A percentile compares a stretch with the other conserved stretches of the same genome.
Conservation (phyloP, 2,797 vertebrate genomes). For the Melanotaenia parkinsoni region DNA sequence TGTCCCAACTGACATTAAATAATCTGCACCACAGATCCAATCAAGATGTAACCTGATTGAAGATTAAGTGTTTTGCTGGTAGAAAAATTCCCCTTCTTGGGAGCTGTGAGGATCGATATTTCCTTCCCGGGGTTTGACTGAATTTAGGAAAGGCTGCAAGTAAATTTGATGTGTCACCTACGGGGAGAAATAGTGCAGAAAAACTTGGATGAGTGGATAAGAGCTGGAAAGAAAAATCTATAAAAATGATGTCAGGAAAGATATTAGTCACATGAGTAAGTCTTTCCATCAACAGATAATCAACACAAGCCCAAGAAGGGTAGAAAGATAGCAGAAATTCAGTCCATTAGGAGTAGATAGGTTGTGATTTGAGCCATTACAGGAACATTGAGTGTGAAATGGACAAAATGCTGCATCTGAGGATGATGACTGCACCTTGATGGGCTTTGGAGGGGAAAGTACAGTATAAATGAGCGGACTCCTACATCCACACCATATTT, state of each 20-base stretch:
- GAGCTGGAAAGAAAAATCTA: slow-evolving; percentile 6
- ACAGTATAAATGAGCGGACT: background rate
- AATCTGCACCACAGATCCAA: slow-evolving; percentile 40
- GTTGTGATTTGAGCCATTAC: slow-evolving; percentile 32
- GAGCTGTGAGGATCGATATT: slow-evolving; percentile 29
- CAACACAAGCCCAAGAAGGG: background rate
- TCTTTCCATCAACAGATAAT: slow-evolving; percentile 3
- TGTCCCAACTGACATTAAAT: slow-evolving; percentile 15
- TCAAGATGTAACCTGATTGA: slow-evolving; percentile 44
- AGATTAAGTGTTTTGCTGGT: slow-evolving; percentile 27
- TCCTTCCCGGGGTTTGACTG: slow-evolving; percentile 8
- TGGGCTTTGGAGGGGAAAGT: background rate
- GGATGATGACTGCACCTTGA: slow-evolving; percentile 19
- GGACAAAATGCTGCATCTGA: slow-evolving; percentile 24
- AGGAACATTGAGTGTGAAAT: slow-evolving; percentile 17
- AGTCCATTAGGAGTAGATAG: slow-evolving; percentile 13
- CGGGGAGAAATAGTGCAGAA: background rate
- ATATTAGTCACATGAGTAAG: slow-evolving; percentile 13
- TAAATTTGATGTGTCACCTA: background rate
- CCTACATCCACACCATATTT: background rate
- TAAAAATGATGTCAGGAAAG: slow-evolving; percentile 4
- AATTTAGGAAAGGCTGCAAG: slow-evolving; percentile 14
- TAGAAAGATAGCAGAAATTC: background rate
- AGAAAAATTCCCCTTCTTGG: slow-evolving; percentile 23
- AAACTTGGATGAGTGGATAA: background rate